Percentiles rank a stretch among this genome's conserved stretches.
phyloP scores from a whole-genome alignment of 2,888 invertebrate species.

The Stenodema calcarata region DNA sequence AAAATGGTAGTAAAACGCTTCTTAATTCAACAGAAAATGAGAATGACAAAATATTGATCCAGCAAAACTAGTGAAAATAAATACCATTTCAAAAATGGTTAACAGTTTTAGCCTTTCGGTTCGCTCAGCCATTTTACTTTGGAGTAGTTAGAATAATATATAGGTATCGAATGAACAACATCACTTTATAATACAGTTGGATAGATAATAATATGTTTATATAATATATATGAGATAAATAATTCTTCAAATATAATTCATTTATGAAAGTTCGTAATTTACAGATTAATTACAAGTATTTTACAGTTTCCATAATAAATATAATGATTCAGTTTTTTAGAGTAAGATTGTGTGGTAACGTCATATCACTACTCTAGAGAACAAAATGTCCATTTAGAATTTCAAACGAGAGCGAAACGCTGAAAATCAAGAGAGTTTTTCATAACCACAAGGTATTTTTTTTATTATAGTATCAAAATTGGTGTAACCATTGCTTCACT shows the following conservation, averaged over 20 bases:
- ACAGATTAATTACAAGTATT: constrained; percentile 54
- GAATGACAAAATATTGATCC: not conserved
- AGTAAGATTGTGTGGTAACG: constrained; percentile 46
- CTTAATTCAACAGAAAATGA: not conserved
- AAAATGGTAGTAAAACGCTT: not conserved
- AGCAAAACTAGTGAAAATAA: not conserved
- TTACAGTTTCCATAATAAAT: constrained; percentile 53
- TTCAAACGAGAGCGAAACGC: constrained; percentile 43
- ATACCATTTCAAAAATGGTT: not conserved
- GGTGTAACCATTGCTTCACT: constrained; percentile 46
- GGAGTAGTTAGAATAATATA: constrained; percentile 13
- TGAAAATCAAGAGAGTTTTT: constrained; percentile 25
- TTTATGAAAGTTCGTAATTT: constrained; percentile 53
- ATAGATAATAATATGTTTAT: constrained; percentile 37
- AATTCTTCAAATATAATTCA: constrained; percentile 52
- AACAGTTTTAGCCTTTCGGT: constrained; percentile 18
- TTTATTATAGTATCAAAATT: constrained; percentile 47
- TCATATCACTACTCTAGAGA: constrained; percentile 40
- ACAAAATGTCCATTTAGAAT: constrained; percentile 45
- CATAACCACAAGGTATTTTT: constrained; percentile 19
- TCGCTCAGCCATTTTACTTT: constrained; percentile 21
- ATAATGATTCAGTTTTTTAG: constrained; percentile 47
- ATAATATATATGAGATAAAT: constrained; percentile 25
- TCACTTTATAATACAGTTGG: constrained; percentile 42
- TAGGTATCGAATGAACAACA: constrained; percentile 17